Evolutionary conservation across 2,797 vertebrate genomes (phyloP), one percentile per base, ranked within the genome.

Genomic region (Rhadinocentrus ornatus): DNA sequence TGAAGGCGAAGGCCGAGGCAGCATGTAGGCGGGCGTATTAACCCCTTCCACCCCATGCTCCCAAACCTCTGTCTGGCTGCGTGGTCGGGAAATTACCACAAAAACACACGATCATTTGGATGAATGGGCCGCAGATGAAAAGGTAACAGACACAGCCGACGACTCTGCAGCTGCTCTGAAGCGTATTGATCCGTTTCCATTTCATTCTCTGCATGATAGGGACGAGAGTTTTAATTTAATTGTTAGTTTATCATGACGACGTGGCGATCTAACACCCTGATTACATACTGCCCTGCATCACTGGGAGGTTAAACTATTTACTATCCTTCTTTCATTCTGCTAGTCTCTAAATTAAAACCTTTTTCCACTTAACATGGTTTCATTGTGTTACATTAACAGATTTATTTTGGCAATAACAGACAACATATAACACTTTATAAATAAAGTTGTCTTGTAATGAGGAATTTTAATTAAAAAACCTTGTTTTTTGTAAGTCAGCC

Each of bases 21-120:
- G 74, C 69, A 31, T 73, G 78, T 69, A 78, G 76, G 89, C 89
- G 89, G 89, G 82, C 84, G 75, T 65, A 76, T 88, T 85, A 90
- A 88, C 76, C 83, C 53, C 22, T 76, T 73, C 68, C 61, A 29
- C 76, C 58, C 41, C 68, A 18, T 56, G 22, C 29, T 34, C 53
- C 50, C n/a, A 34, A 67, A 39, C 62, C 62, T 29, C 74, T 59
- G 66, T 62, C 12, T 64, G 73, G 26, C 52, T 22, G 65, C n/a
- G 3, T 24, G 69, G 75, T 69, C 13, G 7, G 75, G 63, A 82
- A 78, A 84, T 82, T 66, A 73, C 66, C 72, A 29, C 0, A 1
- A 72, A 69, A 74, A 52, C 60, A 61, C 26, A 63, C 58, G 39
- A 69, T 69, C 66, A 64, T 63, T 48, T 6, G 41, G 39, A 59